Evolutionary conservation across 2,888 invertebrate genomes (phyloP).

Genomic region (Nycteola revayana): DNA sequence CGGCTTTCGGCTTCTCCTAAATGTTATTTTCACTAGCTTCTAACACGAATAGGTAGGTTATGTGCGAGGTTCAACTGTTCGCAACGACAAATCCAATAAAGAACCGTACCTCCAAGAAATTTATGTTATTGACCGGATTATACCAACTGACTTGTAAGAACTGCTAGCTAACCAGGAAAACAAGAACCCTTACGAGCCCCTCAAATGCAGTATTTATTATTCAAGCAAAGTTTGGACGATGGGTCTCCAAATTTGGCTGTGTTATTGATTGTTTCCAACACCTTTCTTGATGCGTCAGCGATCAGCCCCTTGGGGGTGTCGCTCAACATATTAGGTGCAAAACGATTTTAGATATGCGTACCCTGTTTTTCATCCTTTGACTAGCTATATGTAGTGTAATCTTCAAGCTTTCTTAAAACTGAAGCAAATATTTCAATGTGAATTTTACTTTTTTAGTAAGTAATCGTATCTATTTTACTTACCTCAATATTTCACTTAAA

Average conservation of each 20-base stretch:
- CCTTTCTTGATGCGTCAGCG: slow-evolving; percentile 71
- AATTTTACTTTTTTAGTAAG: too few relatives aligned
- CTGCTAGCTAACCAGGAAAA: slow-evolving; percentile 48
- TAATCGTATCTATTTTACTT: too few relatives aligned
- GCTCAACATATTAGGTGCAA: slow-evolving; percentile 67
- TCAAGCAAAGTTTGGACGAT: slow-evolving; percentile 34
- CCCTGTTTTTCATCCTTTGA: slow-evolving; percentile 29
- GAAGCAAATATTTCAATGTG: too few relatives aligned
- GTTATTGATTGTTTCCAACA: slow-evolving; percentile 75
- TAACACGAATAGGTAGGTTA: slow-evolving; percentile 55
- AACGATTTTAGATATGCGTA: slow-evolving; percentile 57
- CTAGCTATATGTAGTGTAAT: too few relatives aligned
- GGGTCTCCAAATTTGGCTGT: slow-evolving; percentile 53
- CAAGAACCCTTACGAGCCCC: slow-evolving; percentile 40
- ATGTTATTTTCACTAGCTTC: slow-evolving; percentile 58
- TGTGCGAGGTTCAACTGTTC: slow-evolving; percentile 60
- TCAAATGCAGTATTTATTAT: slow-evolving; percentile 35
- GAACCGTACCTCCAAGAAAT: slow-evolving; percentile 69
- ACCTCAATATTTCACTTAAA: too few relatives aligned
- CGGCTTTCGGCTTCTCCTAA: slow-evolving; percentile 46
- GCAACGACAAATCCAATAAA: slow-evolving; percentile 74
- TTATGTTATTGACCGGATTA: slow-evolving; percentile 79
- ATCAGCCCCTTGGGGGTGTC: slow-evolving; percentile 54
- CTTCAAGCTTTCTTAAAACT: too few relatives aligned
- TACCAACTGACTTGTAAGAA: slow-evolving; percentile 68